Conservation (phyloP, 2,113 vertebrate genomes). For the Rhynchomys soricoides region DNA sequence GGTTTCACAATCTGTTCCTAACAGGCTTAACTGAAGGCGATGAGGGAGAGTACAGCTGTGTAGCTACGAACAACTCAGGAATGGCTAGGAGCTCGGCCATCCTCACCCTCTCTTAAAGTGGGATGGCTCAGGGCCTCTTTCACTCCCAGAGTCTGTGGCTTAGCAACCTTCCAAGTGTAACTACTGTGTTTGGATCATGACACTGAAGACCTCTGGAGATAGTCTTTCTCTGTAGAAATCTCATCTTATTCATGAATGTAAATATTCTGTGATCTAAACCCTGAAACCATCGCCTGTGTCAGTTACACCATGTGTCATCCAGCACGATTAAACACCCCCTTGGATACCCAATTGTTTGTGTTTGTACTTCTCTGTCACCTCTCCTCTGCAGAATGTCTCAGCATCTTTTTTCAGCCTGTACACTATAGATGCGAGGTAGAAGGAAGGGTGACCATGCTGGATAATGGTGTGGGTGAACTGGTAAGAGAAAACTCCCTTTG, state of each 20-base stretch:
- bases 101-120: constrained; percentile 89
- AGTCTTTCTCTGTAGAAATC: constrained; percentile 54
- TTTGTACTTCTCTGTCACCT: constrained; percentile 34
- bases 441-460: constrained; percentile 45
- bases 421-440: constrained; percentile 56
- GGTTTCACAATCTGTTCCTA: constrained; percentile 93
- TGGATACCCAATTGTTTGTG: constrained; percentile 65
- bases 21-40: constrained; percentile 89
- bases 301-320: constrained; percentile 65
- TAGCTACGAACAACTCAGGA: constrained; percentile 92
- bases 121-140: not conserved
- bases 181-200: not conserved
- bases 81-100: constrained; percentile 88
- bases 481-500: constrained; percentile 34
- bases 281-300: constrained; percentile 64
- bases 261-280: constrained; percentile 75
- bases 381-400: constrained; percentile 60
- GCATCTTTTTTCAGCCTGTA: constrained; percentile 51
- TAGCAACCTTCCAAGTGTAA: not conserved
- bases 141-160: not conserved
- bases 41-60: constrained; percentile 93
- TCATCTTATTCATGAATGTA: constrained; percentile 78
- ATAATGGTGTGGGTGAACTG: constrained; percentile 2
- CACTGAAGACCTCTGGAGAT: not conserved
- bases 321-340: constrained; percentile 71